Percentiles rank a stretch among this genome's conserved stretches.
phyloP scores from a whole-genome alignment of 2,113 vertebrate species.

The Ranitomeya imitator region DNA sequence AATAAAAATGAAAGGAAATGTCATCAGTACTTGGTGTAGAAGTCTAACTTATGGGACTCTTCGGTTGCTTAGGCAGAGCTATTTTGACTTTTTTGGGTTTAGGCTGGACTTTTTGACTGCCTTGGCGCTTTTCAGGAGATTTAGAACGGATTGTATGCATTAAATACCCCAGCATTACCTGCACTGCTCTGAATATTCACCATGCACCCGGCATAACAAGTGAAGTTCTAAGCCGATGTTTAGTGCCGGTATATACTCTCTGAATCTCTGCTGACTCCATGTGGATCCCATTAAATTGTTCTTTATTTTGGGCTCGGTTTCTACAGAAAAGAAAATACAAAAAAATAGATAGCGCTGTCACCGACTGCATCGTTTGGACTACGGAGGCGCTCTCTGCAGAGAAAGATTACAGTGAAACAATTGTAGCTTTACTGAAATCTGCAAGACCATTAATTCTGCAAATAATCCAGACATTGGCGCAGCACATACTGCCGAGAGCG shows the following conservation, averaged over 20 bases:
- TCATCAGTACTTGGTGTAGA: too few relatives aligned
- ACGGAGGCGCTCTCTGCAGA: neutral
- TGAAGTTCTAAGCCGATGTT: neutral
- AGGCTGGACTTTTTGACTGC: too few relatives aligned
- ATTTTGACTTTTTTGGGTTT: too few relatives aligned
- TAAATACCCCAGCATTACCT: neutral
- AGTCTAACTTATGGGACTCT: too few relatives aligned
- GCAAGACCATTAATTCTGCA: conserved; percentile 16
- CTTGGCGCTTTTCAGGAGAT: too few relatives aligned
- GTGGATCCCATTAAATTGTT: neutral
- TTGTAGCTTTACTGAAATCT: conserved; percentile 2
- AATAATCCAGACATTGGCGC: neutral
- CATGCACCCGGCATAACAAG: neutral
- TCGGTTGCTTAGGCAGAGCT: too few relatives aligned
- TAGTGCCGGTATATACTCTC: neutral
- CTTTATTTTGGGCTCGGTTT: conserved; percentile 1
- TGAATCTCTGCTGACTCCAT: neutral
- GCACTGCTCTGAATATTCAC: neutral
- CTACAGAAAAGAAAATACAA: neutral
- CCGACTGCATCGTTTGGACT: neutral
- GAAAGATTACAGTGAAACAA: conserved; percentile 18
- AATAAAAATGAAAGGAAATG: too few relatives aligned
- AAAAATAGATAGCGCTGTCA: neutral
- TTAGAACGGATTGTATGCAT: neutral
- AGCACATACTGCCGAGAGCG: neutral